Evolutionary conservation across 2,797 vertebrate species (phyloP).

Genomic region (Orestias chungarensis): DNA sequence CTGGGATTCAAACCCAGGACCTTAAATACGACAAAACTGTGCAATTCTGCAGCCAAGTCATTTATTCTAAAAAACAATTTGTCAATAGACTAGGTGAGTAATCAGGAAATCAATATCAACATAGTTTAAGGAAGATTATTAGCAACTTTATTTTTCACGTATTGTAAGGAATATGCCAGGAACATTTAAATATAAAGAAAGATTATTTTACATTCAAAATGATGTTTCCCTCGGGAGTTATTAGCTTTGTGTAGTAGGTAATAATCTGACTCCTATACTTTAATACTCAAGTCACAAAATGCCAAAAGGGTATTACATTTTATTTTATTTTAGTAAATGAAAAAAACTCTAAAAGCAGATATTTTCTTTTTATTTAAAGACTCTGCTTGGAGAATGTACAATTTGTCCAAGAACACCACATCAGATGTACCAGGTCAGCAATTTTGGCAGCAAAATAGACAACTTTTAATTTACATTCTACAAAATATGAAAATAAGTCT

Average conservation of each 20-base stretch:
- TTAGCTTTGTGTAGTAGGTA: constrained; percentile 26
- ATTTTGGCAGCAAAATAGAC: not conserved
- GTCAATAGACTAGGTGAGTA: not conserved
- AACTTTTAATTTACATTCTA: not conserved
- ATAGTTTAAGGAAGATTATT: not conserved
- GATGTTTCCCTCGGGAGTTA: constrained; percentile 28
- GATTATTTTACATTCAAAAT: constrained; percentile 7
- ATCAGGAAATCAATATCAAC: not conserved
- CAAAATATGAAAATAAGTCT: not conserved
- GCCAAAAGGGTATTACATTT: too few relatives aligned
- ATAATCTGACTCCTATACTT: too few relatives aligned
- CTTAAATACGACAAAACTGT: too few relatives aligned
- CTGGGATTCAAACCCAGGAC: too few relatives aligned
- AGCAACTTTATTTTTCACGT: not conserved
- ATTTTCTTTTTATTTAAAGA: not conserved
- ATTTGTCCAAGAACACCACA: not conserved
- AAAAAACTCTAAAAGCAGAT: not conserved
- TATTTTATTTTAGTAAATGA: not conserved
- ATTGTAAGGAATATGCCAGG: not conserved
- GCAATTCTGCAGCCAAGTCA: too few relatives aligned
- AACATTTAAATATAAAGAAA: constrained; percentile 18
- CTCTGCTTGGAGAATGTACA: not conserved
- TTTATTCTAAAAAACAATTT: not conserved
- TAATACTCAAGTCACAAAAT: not conserved
- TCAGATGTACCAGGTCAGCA: not conserved